These are phyloP conservation scores for Thrips palmi DNA, from an alignment of 1,140 invertebrate genomes.

Conservation along the genomic window DNA sequence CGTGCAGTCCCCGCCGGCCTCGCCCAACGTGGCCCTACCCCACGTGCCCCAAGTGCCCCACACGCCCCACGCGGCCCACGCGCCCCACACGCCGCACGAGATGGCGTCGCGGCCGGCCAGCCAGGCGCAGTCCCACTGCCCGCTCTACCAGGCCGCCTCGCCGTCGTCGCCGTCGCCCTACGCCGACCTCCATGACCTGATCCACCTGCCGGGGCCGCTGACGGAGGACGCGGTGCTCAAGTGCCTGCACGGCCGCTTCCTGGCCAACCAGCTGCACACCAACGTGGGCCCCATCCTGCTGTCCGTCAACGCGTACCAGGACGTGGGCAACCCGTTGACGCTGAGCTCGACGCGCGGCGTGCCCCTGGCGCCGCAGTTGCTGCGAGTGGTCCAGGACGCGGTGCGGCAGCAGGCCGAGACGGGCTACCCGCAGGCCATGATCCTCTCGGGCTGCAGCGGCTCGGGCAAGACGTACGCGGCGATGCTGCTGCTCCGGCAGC, in stretches of 20 bases:
- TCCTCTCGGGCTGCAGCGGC: slow-evolving; percentile 77
- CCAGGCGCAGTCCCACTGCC: too few relatives aligned
- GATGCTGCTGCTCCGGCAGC: slow-evolving; percentile 72
- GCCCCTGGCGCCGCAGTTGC: slow-evolving; percentile 49
- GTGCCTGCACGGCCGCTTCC: slow-evolving; percentile 74
- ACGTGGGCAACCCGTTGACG: slow-evolving; percentile 71
- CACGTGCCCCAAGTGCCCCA: too few relatives aligned
- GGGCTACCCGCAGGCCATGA: slow-evolving; percentile 86
- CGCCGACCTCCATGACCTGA: slow-evolving; percentile 62
- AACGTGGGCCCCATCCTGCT: slow-evolving; percentile 82
- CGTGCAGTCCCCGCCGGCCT: slow-evolving; percentile 9
- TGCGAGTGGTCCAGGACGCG: slow-evolving; percentile 76
- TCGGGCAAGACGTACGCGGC: slow-evolving; percentile 91
- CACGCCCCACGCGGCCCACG: too few relatives aligned
- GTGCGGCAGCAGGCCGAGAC: slow-evolving; percentile 85
- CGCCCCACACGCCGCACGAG: too few relatives aligned
- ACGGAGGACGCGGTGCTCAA: slow-evolving; percentile 86
- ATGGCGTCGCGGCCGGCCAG: too few relatives aligned
- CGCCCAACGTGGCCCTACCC: slow-evolving; percentile 8
- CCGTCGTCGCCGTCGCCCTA: slow-evolving; percentile 14
- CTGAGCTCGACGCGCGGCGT: slow-evolving; percentile 62
- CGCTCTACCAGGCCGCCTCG: too few relatives aligned
- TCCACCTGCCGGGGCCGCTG: slow-evolving; percentile 75
- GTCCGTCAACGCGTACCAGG: slow-evolving; percentile 73
- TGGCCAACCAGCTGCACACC: slow-evolving; percentile 71